Conservation (phyloP, 2,797 vertebrate species). For the Lateolabrax maculatus region DNA sequence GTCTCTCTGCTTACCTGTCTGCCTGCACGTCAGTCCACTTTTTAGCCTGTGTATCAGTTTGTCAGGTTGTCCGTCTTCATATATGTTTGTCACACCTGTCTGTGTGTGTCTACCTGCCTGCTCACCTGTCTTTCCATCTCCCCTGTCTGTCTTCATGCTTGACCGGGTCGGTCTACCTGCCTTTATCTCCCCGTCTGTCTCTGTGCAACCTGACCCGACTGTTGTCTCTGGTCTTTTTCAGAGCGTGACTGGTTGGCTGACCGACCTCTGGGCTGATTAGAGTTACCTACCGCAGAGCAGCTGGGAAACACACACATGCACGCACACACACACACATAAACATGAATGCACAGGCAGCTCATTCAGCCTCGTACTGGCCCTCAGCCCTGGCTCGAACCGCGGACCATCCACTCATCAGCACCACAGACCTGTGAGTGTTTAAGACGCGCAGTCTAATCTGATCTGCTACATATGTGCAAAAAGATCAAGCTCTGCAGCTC, state of each 20-base stretch:
- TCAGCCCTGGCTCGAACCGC: conserved; percentile 40
- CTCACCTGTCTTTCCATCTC: conserved; percentile 40
- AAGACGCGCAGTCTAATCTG: conserved; percentile 58
- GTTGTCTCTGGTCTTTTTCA: conserved; percentile 71
- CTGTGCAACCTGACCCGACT: conserved; percentile 72
- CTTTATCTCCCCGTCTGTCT: conserved; percentile 65
- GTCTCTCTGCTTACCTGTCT: conserved; percentile 55
- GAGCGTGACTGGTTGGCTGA: conserved; percentile 68
- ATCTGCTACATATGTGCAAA: conserved; percentile 48
- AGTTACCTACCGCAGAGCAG: conserved; percentile 80
- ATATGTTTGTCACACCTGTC: conserved; percentile 56
- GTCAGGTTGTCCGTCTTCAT: conserved; percentile 51
- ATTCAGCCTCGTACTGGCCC: conserved; percentile 50
- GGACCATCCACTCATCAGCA: conserved; percentile 57
- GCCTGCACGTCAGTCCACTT: conserved; percentile 12
- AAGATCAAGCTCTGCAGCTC: conserved; percentile 43
- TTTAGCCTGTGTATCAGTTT: conserved; percentile 16
- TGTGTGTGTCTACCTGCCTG: conserved; percentile 14
- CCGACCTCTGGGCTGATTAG: conserved; percentile 73
- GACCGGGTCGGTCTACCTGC: conserved; percentile 59
- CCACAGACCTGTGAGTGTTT: conserved; percentile 63
- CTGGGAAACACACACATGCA: conserved; percentile 36
- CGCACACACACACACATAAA: conserved; percentile 22
- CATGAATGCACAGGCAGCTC: conserved; percentile 54
- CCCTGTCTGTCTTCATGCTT: conserved; percentile 37